Conservation (phyloP, 2,113 vertebrate species). For the Motacilla tschutschensis region DNA sequence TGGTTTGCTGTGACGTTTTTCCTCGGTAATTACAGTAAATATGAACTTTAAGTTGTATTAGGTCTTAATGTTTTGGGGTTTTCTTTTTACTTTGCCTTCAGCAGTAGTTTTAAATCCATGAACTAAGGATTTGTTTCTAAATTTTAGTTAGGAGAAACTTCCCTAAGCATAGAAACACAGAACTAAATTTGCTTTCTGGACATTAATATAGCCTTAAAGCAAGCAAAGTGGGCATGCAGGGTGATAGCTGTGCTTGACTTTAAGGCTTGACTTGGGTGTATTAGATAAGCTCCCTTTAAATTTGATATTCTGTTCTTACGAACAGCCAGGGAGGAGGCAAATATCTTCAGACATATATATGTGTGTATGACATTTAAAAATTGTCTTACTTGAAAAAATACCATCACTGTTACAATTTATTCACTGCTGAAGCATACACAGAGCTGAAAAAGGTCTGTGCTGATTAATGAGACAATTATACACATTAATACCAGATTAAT, state of each 20-base stretch:
- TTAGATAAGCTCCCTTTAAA: background rate
- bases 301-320: background rate
- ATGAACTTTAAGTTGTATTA: background rate
- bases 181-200: background rate
- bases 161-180: background rate
- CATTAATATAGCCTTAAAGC: background rate
- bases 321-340: background rate
- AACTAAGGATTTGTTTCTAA: background rate
- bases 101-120: background rate
- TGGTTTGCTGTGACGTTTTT: background rate
- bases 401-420: background rate
- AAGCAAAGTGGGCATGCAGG: background rate
- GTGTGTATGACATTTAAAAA: background rate
- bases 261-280: background rate
- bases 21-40: background rate
- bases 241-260: background rate
- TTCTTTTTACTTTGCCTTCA: background rate
- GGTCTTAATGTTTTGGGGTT: background rate
- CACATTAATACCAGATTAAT: background rate
- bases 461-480: constrained; percentile 16
- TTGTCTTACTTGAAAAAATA: background rate
- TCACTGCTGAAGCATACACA: background rate
- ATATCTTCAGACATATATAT: background rate
- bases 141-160: background rate
- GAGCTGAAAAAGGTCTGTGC: background rate